Base-by-base conservation (phyloP, 2,888 invertebrate genomes). In the Opisthograptis luteolata region DNA sequence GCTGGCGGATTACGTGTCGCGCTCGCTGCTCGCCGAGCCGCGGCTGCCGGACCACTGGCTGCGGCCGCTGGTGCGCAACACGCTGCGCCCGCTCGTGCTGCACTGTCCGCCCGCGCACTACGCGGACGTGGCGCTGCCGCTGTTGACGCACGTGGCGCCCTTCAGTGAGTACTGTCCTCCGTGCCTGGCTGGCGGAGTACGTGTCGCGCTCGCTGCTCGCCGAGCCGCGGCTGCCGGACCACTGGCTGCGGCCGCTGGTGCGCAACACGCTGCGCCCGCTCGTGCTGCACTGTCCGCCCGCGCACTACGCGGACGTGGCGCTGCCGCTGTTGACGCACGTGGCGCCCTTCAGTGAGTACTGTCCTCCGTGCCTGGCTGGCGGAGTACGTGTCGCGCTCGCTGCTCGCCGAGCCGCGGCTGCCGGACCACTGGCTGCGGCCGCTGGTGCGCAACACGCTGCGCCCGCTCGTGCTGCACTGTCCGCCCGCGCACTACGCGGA, bases 241-340 rank as follows among this genome's bases (percentile, higher is more conserved):
- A n/a, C 85, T 93, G 97, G 84, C 86, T 98, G 70, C 92, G 97
- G 45, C 95, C 95, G 2, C 93, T 97, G 34, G 94, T 97, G 60
- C 92, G 97, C 34, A 94, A 95, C 24, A 97, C 97, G 74, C 90
- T 98, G 66, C 96, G 96, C 73, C 95, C 97, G 12, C 96, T 97
- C 69, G 93, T 98, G 62, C 94, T 94, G 75, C 95, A 95, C 62
- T 98, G 98, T 76, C 97, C 97, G 42, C 94, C 95, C 27, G 94
- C 95, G 48, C 96, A 94, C 81, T 95, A 96, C 73, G 93, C 92
- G 44, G 87, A 92, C 55, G 96, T 96, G 22, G 89, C 97, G 28
- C 83, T 97, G 72, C 97, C 97, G 34, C 91, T 98, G 35, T 90
- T 98, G 55, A 93, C 94, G 2, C 95, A 95, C 67, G 88, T 96